Base-by-base conservation (phyloP, 2,113 vertebrate genomes). In the Gobius niger region DNA sequence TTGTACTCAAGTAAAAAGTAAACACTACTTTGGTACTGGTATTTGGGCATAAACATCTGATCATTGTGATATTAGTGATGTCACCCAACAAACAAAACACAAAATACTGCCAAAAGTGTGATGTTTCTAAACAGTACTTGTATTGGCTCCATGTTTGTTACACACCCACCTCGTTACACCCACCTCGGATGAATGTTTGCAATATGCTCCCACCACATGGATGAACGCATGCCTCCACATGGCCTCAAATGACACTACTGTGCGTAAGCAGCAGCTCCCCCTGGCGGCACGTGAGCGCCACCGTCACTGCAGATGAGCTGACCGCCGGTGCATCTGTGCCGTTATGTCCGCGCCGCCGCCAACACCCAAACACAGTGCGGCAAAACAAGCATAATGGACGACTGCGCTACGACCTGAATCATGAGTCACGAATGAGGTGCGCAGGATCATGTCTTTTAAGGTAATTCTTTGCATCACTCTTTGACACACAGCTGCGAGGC, bases 371-470 rank as follows among this genome's bases (percentile, higher is more conserved):
- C 76, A 64, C 82, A 49, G 83, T 80, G 82, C 85, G 74, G 82
- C 78, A 84, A 73, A 86, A 78, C 68, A 69, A 64, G 40, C 75
- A 16, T 85, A 82, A 87, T 85, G 78, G 83, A n/a, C 14, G 72
- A 77, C 65, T 74, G 71, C 72, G 57, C 65, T 12, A 72, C 60
- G 57, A 73, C 60, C 57, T 72, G 47, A 70, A 72, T 41, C 67
- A 90, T 92, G 90, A 91, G 78, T 90, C 87, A 85, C 83, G 72
- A 63, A 11, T 92, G 85, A 91, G 63, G 75, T 75, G 78, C 76
- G 75, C 86, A 78, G 70, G 65, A 93, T 57, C 54, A 60, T 93
- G 92, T 93, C 92, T 80, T 92, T 93, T 66, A 93, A 92, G 92
- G 92, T 93, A 92, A 92, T 72, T 64, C 24, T 76, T 62, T 80